These are phyloP conservation scores for Drosophila miranda DNA, from an alignment of 1,140 invertebrate genomes.

Conservation along the genomic window DNA sequence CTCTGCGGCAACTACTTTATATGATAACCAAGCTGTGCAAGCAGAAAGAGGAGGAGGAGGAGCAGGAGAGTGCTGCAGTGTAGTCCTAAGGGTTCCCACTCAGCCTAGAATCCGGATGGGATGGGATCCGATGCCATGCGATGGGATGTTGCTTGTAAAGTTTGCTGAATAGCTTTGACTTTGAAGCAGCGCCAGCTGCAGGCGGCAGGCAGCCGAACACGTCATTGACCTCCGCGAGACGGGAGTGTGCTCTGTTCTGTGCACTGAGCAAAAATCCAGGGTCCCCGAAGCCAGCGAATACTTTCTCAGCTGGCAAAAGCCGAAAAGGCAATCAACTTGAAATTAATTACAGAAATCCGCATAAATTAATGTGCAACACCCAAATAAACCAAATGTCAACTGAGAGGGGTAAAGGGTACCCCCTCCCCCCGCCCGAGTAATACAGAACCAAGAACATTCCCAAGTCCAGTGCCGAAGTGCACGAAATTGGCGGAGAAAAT, in stretches of 20 bases:
- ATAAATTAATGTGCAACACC: constrained; percentile 57
- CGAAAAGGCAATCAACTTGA: constrained; percentile 55
- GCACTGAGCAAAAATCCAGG: constrained; percentile 8
- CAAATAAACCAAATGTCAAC: constrained; percentile 23
- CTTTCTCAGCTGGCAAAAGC: too few relatives aligned
- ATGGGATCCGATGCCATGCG: background rate
- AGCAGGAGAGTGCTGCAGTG: background rate
- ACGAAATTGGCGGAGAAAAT: constrained; percentile 41
- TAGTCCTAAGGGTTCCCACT: constrained; percentile 20
- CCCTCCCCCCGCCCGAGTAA: background rate
- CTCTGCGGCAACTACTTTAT: constrained; percentile 4
- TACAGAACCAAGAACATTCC: constrained; percentile 19
- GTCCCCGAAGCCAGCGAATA: background rate
- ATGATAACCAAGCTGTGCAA: constrained; percentile 46
- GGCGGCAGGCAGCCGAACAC: constrained; percentile 25
- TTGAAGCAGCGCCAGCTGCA: constrained; percentile 34
- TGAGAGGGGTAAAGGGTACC: background rate
- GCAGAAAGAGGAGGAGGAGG: background rate
- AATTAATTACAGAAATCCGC: constrained; percentile 55
- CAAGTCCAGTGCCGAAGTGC: constrained; percentile 36
- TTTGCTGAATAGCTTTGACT: constrained; percentile 62
- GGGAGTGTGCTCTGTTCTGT: background rate
- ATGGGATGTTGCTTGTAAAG: constrained; percentile 49
- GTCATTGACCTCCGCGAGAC: constrained; percentile 63
- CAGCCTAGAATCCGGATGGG: constrained; percentile 7